Percentiles rank a stretch among this genome's conserved stretches.
These are phyloP conservation scores for Pholis gunnellus DNA, from an alignment of 2,113 vertebrate genomes.

Conservation along the genomic window DNA sequence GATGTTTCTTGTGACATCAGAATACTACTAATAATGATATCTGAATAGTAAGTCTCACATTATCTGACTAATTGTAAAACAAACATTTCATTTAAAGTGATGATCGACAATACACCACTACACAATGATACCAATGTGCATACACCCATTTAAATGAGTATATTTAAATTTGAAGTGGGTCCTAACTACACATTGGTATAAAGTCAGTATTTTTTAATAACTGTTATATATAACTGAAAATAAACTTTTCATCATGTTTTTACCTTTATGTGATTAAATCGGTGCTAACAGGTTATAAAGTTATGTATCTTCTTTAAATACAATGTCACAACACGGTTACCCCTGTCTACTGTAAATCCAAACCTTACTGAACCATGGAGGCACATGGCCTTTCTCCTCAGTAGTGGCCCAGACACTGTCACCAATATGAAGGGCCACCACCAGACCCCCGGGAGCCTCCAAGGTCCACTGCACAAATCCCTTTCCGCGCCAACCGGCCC, in stretches of 20 bases:
- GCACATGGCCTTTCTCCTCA: slow-evolving; percentile 55
- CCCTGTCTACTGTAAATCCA: slow-evolving; percentile 25
- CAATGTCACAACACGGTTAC: background rate
- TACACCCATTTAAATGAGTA: background rate
- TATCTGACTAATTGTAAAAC: background rate
- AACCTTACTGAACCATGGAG: slow-evolving; percentile 30
- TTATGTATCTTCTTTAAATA: background rate
- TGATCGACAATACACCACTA: background rate
- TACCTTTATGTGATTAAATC: background rate
- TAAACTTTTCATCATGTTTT: background rate
- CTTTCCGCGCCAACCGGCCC: slow-evolving; percentile 38
- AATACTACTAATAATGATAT: background rate
- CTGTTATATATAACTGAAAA: background rate
- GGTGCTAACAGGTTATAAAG: background rate
- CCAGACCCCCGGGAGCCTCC: slow-evolving; percentile 58
- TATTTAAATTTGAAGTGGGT: background rate
- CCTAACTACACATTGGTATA: background rate
- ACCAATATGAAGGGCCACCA: slow-evolving; percentile 48
- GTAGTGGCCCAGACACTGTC: slow-evolving; percentile 37
- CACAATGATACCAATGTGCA: background rate
- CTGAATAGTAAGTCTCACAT: background rate
- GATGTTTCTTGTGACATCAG: background rate
- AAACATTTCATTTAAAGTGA: background rate
- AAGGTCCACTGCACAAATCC: slow-evolving; percentile 83
- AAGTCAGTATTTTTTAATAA: background rate